Conservation (phyloP, 2,797 vertebrate genomes). For the Pristis pectinata region DNA sequence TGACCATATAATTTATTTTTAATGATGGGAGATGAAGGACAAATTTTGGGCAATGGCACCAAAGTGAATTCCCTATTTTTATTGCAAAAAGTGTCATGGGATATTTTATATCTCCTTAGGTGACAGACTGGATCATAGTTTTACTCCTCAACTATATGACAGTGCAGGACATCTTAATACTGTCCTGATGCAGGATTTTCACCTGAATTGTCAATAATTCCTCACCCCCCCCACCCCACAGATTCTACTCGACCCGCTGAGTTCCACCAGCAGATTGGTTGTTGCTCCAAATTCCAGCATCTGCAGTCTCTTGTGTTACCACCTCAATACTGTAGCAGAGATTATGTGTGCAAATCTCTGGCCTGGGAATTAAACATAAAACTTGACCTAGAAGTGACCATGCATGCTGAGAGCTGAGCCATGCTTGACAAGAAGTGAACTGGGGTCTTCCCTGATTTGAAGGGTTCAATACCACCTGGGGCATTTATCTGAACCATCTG, state of each 20-base stretch:
- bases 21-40: neutral
- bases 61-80: neutral
- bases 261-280: too few species aligned
- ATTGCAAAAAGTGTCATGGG: neutral
- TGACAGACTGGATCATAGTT: neutral
- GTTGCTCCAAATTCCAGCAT: too few species aligned
- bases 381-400: neutral
- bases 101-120: neutral
- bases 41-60: neutral
- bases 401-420: too few species aligned
- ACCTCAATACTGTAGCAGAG: neutral
- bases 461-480: neutral
- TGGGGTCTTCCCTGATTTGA: neutral
- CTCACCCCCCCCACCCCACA: too few species aligned
- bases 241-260: too few species aligned
- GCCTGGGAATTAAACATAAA: neutral
- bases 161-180: too few species aligned
- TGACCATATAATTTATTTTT: neutral
- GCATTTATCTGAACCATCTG: neutral
- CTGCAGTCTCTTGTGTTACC: neutral
- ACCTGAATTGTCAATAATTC: too few species aligned
- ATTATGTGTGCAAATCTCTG: neutral
- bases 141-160: neutral
- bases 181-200: too few species aligned
- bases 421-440: neutral